Conservation (phyloP, 2,888 invertebrate species). For the Icerya purchasi region DNA sequence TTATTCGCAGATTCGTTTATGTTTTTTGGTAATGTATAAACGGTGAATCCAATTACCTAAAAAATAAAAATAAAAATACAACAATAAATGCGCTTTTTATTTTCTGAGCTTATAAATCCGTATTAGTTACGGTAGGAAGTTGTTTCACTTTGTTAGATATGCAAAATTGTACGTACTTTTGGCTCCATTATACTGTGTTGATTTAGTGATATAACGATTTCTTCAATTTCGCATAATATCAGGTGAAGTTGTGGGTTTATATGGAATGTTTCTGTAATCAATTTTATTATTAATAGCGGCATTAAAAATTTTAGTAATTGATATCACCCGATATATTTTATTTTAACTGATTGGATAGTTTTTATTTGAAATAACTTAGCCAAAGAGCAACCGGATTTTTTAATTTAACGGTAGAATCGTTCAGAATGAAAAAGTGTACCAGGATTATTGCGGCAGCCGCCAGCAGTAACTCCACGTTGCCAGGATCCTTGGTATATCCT, state of each 20-base stretch:
- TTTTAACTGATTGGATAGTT: too few relatives aligned
- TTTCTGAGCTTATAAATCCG: too few relatives aligned
- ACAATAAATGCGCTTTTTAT: too few relatives aligned
- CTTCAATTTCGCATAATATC: conserved; percentile 53
- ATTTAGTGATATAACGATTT: conserved; percentile 63
- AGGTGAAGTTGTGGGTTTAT: conserved; percentile 78
- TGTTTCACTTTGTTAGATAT: too few relatives aligned
- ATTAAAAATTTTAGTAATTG: too few relatives aligned
- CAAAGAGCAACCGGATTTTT: conserved; percentile 43
- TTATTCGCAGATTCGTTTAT: conserved; percentile 54
- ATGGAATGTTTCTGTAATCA: conserved; percentile 64
- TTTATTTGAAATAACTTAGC: too few relatives aligned
- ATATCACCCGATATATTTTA: too few relatives aligned
- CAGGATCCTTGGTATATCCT: conserved; percentile 66
- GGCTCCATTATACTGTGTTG: conserved; percentile 83
- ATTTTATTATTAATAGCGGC: too few relatives aligned
- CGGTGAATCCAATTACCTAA: conserved; percentile 61
- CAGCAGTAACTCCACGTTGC: conserved; percentile 69
- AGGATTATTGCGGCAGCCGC: conserved; percentile 71
- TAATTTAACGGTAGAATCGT: too few relatives aligned
- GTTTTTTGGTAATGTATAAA: conserved; percentile 49
- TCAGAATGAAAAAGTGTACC: too few relatives aligned
- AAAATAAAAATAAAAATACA: conserved; percentile 14
- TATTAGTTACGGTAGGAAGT: too few relatives aligned
- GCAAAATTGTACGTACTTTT: conserved; percentile 44